phyloP scores from a whole-genome alignment of 2,888 invertebrate genomes.

The Apamea anceps region DNA sequence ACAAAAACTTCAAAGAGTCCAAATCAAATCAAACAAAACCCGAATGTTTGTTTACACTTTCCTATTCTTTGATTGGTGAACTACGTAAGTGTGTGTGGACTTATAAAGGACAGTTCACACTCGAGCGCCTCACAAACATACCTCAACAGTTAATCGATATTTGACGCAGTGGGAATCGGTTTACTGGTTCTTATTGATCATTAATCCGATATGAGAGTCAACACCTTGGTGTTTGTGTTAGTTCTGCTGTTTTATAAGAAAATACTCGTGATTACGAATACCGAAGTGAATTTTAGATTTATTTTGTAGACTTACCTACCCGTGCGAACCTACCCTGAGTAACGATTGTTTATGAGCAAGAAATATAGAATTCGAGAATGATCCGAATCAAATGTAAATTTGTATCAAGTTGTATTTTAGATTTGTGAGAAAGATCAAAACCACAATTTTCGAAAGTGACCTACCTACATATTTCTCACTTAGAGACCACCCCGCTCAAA shows the following conservation, averaged over 20 bases:
- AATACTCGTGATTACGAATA: background rate
- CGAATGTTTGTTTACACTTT: conserved; percentile 30
- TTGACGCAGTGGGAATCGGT: conserved; percentile 27
- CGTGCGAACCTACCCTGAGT: no score
- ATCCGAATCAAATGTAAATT: background rate
- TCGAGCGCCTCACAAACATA: conserved; percentile 40
- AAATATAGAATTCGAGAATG: background rate
- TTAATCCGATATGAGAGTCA: conserved; percentile 42
- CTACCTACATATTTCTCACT: background rate
- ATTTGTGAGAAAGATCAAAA: background rate
- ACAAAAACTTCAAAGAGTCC: background rate
- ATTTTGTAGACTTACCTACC: background rate
- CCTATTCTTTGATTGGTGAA: conserved; percentile 21
- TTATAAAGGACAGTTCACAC: conserved; percentile 23
- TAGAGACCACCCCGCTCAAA: background rate
- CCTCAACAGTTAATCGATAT: conserved; percentile 57
- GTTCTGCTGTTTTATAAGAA: conserved; percentile 8
- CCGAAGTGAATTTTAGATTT: background rate
- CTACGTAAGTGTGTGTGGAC: conserved; percentile 26
- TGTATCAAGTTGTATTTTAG: background rate
- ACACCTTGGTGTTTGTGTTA: conserved; percentile 36
- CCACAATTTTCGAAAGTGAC: background rate
- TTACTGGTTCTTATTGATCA: conserved; percentile 42
- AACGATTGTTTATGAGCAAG: background rate
- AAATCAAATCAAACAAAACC: conserved; percentile 15